Base-by-base conservation (phyloP, 2,797 vertebrate species). In the Agapornis canus region DNA sequence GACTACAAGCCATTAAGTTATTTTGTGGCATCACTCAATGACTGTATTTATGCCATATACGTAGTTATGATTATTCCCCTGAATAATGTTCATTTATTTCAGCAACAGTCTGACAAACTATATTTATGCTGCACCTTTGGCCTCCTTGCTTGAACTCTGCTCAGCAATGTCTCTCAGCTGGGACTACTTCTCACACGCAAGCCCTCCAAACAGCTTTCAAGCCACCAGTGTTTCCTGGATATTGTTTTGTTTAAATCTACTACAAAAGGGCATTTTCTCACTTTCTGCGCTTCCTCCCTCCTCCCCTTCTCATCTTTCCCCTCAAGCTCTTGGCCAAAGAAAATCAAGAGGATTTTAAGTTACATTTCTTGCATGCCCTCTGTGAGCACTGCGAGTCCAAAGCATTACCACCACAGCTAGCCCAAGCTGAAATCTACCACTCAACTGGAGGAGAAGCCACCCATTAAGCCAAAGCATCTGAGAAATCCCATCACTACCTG, bases 61-160 rank as follows among this genome's bases (percentile, higher is more conserved):
- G 0, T 22, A 77, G 52, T 77, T 89, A 90, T 26, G 92, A 92
- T 90, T 77, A 91, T 89, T 84, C 80, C 68, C 5, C 3, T 29
- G 60, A 86, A 94, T 88, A 88, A 92, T 26, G 71, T 73, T 89
- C 82, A 93, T 94, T 78, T 95, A 80, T 94, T 96, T 92, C 94
- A 95, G 78, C 92, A 95, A 77, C 85, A 73, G 64, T 89, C 91
- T 94, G 89, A 84, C 86, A 94, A 94, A 94, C 90, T 77, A 15
- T 91, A 94, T 94, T 97, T 96, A 96, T 90, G 95, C 95, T 90
- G 87, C 56, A 91, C 95, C 95, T 96, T 94, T 96, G 95, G 94
- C 96, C 94, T 94, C 71, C 61, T 95, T 80, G 95, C 91, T 77
- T 92, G 95, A 97, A 96, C 96, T 97, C 90, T 94, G 95, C 87